Conservation (phyloP, 2,888 invertebrate genomes). For the Heliconius charithonia region DNA sequence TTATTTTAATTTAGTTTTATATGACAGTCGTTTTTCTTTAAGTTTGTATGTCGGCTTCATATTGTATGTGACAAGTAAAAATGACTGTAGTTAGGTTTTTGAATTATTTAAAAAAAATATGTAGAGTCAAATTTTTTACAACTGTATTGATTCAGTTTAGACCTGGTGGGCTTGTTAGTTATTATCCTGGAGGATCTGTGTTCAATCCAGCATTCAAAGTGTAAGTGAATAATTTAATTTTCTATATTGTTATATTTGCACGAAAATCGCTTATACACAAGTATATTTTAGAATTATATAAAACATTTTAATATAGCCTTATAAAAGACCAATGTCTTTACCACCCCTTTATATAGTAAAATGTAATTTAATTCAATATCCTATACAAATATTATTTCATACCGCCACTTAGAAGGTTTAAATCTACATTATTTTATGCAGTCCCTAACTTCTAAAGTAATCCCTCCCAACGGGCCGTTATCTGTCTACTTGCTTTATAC, state of each 20-base stretch:
- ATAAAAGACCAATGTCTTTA: not conserved
- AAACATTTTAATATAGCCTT: not conserved
- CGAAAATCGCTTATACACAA: not conserved
- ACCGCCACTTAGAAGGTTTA: conserved; percentile 22
- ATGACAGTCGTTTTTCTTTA: too few species aligned
- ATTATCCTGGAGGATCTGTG: not conserved
- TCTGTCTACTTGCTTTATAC: conserved; percentile 53
- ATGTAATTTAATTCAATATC: conserved; percentile 15
- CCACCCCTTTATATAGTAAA: not conserved
- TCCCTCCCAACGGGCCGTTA: conserved; percentile 54
- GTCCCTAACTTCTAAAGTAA: conserved; percentile 46
- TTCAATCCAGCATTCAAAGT: not conserved
- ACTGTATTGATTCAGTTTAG: too few species aligned
- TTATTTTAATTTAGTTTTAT: too few species aligned
- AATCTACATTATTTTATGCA: conserved; percentile 58
- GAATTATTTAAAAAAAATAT: too few species aligned
- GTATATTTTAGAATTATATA: not conserved
- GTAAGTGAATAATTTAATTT: not conserved
- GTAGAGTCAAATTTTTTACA: too few species aligned
- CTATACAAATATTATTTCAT: conserved; percentile 30
- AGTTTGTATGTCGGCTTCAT: too few species aligned
- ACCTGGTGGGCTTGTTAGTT: not conserved
- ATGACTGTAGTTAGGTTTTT: too few species aligned
- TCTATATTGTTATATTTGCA: not conserved
- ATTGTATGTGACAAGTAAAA: too few species aligned